These are phyloP conservation scores for Pungitius pungitius DNA, from an alignment of 2,113 vertebrate species.

Conservation along the genomic window DNA sequence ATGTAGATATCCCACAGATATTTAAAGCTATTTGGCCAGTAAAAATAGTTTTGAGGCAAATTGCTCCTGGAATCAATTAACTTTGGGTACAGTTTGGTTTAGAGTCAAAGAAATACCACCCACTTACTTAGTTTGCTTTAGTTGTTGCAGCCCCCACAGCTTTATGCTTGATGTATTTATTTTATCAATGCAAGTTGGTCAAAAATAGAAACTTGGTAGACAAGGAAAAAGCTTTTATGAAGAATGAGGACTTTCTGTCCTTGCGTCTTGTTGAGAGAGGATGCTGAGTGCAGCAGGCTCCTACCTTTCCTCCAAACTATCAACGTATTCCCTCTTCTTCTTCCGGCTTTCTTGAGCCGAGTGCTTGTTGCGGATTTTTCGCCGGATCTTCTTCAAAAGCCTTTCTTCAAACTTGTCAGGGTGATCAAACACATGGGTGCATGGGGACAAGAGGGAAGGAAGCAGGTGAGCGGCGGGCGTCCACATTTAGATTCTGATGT, in stretches of 20 bases:
- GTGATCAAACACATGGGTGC: conserved; percentile 52
- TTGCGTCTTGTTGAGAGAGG: neutral
- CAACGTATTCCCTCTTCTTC: conserved; percentile 93
- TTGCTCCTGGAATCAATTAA: no score
- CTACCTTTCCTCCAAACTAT: conserved; percentile 89
- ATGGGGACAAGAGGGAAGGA: conserved; percentile 18
- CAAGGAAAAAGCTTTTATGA: neutral
- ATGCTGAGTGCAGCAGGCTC: conserved; percentile 12
- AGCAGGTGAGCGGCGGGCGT: neutral
- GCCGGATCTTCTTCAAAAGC: conserved; percentile 92
- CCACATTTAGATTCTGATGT: conserved; percentile 22
- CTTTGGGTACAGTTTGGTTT: neutral
- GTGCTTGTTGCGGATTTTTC: conserved; percentile 95
- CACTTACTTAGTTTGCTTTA: neutral
- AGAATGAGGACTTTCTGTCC: neutral
- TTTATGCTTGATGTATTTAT: neutral
- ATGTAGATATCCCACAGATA: neutral
- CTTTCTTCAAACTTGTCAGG: conserved; percentile 87
- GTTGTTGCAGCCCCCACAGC: neutral
- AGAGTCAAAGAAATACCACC: no score
- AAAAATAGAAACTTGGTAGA: neutral
- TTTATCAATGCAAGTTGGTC: no score
- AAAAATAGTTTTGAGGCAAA: no score
- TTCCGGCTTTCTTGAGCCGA: conserved; percentile 95
- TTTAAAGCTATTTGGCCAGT: neutral